Conservation (phyloP, 2,888 invertebrate genomes). For the Melinaea menophilus region DNA sequence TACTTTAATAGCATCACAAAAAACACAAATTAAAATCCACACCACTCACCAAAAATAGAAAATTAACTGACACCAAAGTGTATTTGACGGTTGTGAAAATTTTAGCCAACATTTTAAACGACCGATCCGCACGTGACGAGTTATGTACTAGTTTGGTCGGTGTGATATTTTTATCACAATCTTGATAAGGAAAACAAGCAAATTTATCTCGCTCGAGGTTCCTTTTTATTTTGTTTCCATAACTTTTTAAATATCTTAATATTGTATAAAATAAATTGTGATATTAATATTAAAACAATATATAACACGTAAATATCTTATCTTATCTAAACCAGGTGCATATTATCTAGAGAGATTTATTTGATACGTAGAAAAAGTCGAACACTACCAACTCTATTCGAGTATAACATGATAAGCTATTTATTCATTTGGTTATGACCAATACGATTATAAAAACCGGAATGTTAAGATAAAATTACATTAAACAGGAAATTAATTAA, state of each 20-base stretch:
- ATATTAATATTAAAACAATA: no score
- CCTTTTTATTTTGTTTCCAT: conserved; percentile 34
- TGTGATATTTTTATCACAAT: conserved; percentile 71
- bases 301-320: no score
- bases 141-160: conserved; percentile 42
- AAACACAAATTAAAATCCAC: conserved; percentile 5
- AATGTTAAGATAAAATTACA: no score
- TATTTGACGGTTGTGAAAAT: conserved; percentile 71
- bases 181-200: conserved; percentile 72
- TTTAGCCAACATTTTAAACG: conserved; percentile 63
- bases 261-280: no score
- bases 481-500: no score
- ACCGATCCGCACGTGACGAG: conserved; percentile 42
- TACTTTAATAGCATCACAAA: conserved; percentile 27
- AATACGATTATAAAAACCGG: no score
- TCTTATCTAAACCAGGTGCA: no score
- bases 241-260: not conserved
- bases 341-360: no score
- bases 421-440: no score
- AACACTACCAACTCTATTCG: no score
- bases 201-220: conserved; percentile 56
- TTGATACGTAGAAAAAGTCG: no score
- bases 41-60: conserved; percentile 67
- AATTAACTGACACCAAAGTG: conserved; percentile 59
- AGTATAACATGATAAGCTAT: no score